Evolutionary conservation across 2,888 invertebrate genomes (phyloP), one percentile per base, ranked within the genome.

Genomic region (Lathronympha strigana): DNA sequence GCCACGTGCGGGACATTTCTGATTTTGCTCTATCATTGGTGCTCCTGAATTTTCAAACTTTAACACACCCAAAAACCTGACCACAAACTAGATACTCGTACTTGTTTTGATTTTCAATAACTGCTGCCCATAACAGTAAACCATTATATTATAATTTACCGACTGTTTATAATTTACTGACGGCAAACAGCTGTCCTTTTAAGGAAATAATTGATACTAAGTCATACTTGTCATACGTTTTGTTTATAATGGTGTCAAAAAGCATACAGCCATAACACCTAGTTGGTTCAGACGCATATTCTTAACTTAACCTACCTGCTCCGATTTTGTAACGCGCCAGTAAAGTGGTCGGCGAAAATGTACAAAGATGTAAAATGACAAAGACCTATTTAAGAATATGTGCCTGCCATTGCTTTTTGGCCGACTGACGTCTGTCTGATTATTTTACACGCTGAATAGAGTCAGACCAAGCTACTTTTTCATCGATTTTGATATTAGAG

Each of bases 141-240:
- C 33, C n/a, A 47, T 47, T 47, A 17, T 43, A 58, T 47, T 58
- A 45, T 47, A n/a, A n/a, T n/a, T n/a, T n/a, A n/a, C n/a, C 23
- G 58, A 40, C 54, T 38, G 28, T 55, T 38, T 55, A 53, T 21
- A 53, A 53, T 53, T 53, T 53, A 36, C 28, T 21, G 36, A 43
- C 55, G 13, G 43, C 13, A 17, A 43, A 43, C 43, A 57, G 31
- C 19, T 43, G 28, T 55, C 28, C 28, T 19, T 28, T 55, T 55
- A 55, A 43, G 43, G 55, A 55, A 55, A 55, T 55, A 43, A 55
- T 55, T 55, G 55, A 40, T 55, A 55, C 55, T 55, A 43, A 43
- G 55, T 43, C 55, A 54, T 25, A 40, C 54, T 54, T 55, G 54
- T 55, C 54, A 40, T 40, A 25, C 1, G 54, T 54, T 40, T 25